Evolutionary conservation across 2,888 invertebrate genomes (phyloP).

Genomic region (Leptinotarsa haldemani): DNA sequence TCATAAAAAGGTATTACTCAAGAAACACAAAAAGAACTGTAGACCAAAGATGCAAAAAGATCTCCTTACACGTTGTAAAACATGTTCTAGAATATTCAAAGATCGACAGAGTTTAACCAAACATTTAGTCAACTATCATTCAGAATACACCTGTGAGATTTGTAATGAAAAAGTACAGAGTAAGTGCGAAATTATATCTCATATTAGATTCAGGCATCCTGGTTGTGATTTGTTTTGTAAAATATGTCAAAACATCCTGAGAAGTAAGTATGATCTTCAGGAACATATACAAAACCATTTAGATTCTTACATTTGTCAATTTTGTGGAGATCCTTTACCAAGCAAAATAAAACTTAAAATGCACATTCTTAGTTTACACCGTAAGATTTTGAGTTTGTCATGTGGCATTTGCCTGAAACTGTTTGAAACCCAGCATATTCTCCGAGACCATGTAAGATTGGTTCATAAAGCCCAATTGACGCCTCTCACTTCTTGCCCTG

Average conservation of each 20-base stretch:
- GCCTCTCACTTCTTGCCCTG: slow-evolving; percentile 69
- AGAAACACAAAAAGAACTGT: slow-evolving; percentile 72
- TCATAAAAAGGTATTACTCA: slow-evolving; percentile 69
- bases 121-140: slow-evolving; percentile 70
- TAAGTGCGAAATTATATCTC: slow-evolving; percentile 71
- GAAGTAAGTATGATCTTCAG: slow-evolving; percentile 68
- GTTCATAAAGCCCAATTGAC: slow-evolving; percentile 67
- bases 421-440: slow-evolving; percentile 69
- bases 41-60: slow-evolving; percentile 67
- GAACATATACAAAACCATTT: slow-evolving; percentile 69
- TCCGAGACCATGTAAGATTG: slow-evolving; percentile 70
- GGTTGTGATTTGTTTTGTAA: slow-evolving; percentile 69
- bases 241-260: slow-evolving; percentile 68
- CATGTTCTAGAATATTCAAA: slow-evolving; percentile 70
- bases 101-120: slow-evolving; percentile 69
- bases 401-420: slow-evolving; percentile 71
- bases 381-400: slow-evolving; percentile 69
- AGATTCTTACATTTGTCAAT: slow-evolving; percentile 69
- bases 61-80: slow-evolving; percentile 69
- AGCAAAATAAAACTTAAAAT: slow-evolving; percentile 71
- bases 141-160: slow-evolving; percentile 68
- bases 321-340: slow-evolving; percentile 70
- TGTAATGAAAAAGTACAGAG: slow-evolving; percentile 69
- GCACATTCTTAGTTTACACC: slow-evolving; percentile 70
- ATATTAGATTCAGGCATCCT: slow-evolving; percentile 68